Conservation (phyloP, 2,888 invertebrate genomes). For the Diaperis boleti region DNA sequence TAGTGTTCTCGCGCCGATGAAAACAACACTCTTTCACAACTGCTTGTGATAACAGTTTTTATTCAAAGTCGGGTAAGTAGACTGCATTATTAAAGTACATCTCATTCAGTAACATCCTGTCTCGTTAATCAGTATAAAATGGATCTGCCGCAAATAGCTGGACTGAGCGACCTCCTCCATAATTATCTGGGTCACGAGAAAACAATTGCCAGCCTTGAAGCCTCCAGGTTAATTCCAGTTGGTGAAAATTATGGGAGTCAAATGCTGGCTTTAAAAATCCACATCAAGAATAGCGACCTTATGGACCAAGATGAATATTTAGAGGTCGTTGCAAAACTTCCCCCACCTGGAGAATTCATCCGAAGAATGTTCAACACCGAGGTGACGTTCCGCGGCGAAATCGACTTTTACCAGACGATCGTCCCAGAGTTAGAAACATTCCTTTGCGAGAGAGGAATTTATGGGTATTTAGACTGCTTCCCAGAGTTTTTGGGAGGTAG, state of each 20-base stretch:
- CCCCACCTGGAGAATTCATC: conserved; percentile 43
- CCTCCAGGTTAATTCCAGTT: conserved; percentile 64
- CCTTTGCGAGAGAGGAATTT: conserved; percentile 64
- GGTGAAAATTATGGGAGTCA: conserved; percentile 73
- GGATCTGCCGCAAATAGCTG: conserved; percentile 3
- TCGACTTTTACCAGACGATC: conserved; percentile 66
- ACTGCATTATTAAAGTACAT: too few species aligned
- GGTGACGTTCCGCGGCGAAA: conserved; percentile 68
- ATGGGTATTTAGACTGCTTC: conserved; percentile 63
- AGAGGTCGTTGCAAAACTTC: conserved; percentile 45
- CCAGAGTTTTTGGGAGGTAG: conserved; percentile 51
- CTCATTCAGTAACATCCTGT: too few species aligned
- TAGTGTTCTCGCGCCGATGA: too few species aligned
- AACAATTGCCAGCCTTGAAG: conserved; percentile 24
- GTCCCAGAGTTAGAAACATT: conserved; percentile 65
- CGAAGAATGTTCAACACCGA: conserved; percentile 67
- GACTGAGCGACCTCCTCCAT: background rate
- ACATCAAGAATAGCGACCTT: conserved; percentile 47
- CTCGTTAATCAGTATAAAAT: too few species aligned
- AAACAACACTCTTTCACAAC: too few species aligned
- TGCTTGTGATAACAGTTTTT: too few species aligned
- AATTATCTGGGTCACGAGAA: background rate
- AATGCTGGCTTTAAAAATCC: conserved; percentile 64
- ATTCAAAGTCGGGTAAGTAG: too few species aligned
- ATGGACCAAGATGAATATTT: conserved; percentile 35